Evolutionary conservation across 2,797 vertebrate genomes (phyloP).

Genomic region (Telmatherina bonti): DNA sequence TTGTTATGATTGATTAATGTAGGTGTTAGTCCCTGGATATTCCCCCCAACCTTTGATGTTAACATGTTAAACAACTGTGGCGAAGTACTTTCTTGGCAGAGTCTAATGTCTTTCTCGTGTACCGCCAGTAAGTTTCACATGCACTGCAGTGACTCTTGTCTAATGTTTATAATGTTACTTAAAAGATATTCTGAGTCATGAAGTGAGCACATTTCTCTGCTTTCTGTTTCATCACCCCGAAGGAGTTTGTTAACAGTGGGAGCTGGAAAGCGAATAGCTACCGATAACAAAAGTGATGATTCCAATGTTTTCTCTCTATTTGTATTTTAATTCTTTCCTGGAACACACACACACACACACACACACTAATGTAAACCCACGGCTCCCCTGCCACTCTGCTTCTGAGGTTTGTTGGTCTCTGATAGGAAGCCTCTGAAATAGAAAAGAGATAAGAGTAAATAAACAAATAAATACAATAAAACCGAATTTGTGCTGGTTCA

Average conservation of each 20-base stretch:
- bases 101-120: conserved; percentile 29
- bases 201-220: conserved; percentile 62
- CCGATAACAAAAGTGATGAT: conserved; percentile 83
- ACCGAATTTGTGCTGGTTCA: conserved; percentile 83
- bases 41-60: conserved; percentile 18
- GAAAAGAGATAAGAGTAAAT: conserved; percentile 83
- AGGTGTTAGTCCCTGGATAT: neutral
- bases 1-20: neutral
- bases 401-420: conserved; percentile 79
- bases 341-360: conserved; percentile 54
- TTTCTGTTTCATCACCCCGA: conserved; percentile 70
- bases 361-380: conserved; percentile 55
- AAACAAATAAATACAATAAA: conserved; percentile 84
- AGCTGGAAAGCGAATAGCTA: conserved; percentile 66
- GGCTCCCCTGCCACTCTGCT: conserved; percentile 75
- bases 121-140: conserved; percentile 47
- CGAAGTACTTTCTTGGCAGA: conserved; percentile 15
- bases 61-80: conserved; percentile 22
- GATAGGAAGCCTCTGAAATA: conserved; percentile 81
- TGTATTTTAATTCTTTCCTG: conserved; percentile 81
- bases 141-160: conserved; percentile 46
- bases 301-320: conserved; percentile 80
- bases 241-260: conserved; percentile 79
- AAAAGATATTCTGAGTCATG: conserved; percentile 68
- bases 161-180: conserved; percentile 65